Percentiles rank a stretch among this genome's conserved stretches.
Conservation (phyloP, 2,113 vertebrate species). For the Sporophila hypoxantha region DNA sequence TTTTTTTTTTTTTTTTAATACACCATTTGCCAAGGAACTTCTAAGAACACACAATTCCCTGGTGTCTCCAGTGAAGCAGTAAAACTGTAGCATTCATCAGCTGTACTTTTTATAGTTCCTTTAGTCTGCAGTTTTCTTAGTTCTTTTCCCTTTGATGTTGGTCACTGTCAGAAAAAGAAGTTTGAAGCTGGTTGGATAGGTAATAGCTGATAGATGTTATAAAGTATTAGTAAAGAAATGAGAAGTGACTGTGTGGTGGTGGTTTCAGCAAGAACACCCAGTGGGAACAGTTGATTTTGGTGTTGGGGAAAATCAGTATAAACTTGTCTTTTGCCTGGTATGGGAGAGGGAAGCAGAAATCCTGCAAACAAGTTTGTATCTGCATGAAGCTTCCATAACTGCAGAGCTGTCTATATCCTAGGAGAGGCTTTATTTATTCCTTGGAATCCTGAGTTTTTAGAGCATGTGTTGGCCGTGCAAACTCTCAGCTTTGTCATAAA, state of each 20-base stretch:
- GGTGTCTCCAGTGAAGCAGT: not conserved
- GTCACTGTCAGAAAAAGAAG: not conserved
- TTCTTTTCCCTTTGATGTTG: not conserved
- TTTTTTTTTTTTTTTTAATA: not conserved
- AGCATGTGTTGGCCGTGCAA: not conserved
- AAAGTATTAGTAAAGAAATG: not conserved
- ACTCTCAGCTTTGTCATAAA: slow-evolving; percentile 14
- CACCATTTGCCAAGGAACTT: not conserved
- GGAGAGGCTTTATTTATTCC: not conserved
- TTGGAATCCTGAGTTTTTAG: not conserved
- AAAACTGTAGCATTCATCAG: not conserved
- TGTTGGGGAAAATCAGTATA: not conserved
- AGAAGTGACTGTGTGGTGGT: rapidly evolving
- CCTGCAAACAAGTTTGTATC: not conserved
- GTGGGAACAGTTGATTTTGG: not conserved
- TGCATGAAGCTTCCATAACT: not conserved
- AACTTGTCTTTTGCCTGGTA: not conserved
- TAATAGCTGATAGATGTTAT: not conserved
- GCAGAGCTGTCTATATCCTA: not conserved
- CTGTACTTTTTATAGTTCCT: not conserved
- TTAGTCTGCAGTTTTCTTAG: not conserved
- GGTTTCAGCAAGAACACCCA: not conserved
- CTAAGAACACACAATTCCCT: not conserved
- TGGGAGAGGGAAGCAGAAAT: not conserved
- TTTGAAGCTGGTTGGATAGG: not conserved